Evolutionary conservation across 92 coral and sea anemone genomes (phyloP).

Genomic region (Zoanthus sociatus): DNA sequence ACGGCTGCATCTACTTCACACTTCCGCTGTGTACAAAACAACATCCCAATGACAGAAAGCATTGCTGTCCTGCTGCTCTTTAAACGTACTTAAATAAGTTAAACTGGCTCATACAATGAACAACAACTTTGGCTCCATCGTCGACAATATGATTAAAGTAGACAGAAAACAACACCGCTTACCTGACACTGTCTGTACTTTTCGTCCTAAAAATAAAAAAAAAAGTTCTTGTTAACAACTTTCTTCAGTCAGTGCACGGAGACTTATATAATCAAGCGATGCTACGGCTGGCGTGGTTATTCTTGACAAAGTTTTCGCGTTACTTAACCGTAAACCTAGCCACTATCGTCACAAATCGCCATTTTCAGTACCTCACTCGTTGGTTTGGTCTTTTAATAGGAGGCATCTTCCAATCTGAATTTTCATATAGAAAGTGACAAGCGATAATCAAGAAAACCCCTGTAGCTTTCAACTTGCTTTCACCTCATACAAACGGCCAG

Average conservation of each 20-base stretch:
- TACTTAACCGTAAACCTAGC: not conserved
- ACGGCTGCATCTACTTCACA: slow-evolving; percentile 6
- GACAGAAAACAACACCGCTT: slow-evolving; percentile 5
- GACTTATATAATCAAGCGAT: not conserved
- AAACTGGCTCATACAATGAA: not conserved
- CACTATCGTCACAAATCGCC: not conserved
- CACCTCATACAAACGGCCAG: not conserved
- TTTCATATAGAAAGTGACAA: not conserved
- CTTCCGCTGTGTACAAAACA: slow-evolving; percentile 33
- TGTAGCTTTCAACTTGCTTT: slow-evolving; percentile 10
- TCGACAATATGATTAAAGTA: not conserved
- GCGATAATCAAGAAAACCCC: not conserved
- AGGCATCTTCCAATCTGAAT: slow-evolving; percentile 31
- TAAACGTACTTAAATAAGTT: not conserved
- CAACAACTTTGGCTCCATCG: not conserved
- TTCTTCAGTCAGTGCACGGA: not conserved
- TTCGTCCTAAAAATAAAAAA: slow-evolving; percentile 38
- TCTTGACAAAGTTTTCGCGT: not conserved
- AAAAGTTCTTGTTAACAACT: slow-evolving; percentile 32
- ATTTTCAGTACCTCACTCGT: slow-evolving; percentile 32
- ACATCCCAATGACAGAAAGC: not conserved
- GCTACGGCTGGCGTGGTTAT: not conserved
- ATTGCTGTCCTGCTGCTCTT: not conserved
- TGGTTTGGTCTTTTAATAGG: slow-evolving; percentile 40
- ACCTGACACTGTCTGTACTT: slow-evolving; percentile 42